Evolutionary conservation across 1,140 invertebrate species (phyloP), one percentile per base, ranked within the genome.

Genomic region (Gryllus bimaculatus): DNA sequence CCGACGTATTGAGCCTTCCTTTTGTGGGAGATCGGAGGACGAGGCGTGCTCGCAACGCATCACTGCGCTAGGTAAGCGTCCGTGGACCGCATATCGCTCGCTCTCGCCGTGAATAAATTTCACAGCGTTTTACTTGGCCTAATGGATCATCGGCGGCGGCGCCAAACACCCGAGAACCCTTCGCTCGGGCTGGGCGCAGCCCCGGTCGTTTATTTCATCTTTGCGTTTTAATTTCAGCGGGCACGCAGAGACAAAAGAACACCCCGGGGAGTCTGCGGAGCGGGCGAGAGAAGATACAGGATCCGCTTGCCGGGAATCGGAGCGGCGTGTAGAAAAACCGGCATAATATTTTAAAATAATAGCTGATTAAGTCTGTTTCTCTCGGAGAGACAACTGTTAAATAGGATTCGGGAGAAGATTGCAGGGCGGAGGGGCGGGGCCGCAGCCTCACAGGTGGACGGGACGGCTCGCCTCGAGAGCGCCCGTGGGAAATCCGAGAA

Each of bases 401-500:
- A 66, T 66, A 66, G 54, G 10, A 66, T 18, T 10, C 54, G 54
- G 54, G 54, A 66, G 54, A 66, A 66, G 18, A 66, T 66, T 66
- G 54, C 54, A 66, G 54, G 54, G 54, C 54, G 54, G 54, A 7
- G 10, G 7, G 54, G 54, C 18, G 54, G 54, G 18, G 54, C 54
- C 26, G 26, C 26, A 39, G 54, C 54, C 54, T 66, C 54, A 66
- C 54, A 66, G 54, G 54, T 66, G 54, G 54, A 66, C 54, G 54
- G 54, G 26, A 39, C 54, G 54, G 18, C 10, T 66, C 54, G 10
- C 7, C 54, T 18, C 1, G 26, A 39, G 26, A 66, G 54, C 54
- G 54, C 54, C 54, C 54, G 54, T 66, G 54, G 54, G 54, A 66
- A 66, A 66, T 66, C 74, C 47, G 81, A 76, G 81, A 49, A 26